Base-by-base conservation (phyloP, 2,888 invertebrate genomes). In the Neoascia interrupta region DNA sequence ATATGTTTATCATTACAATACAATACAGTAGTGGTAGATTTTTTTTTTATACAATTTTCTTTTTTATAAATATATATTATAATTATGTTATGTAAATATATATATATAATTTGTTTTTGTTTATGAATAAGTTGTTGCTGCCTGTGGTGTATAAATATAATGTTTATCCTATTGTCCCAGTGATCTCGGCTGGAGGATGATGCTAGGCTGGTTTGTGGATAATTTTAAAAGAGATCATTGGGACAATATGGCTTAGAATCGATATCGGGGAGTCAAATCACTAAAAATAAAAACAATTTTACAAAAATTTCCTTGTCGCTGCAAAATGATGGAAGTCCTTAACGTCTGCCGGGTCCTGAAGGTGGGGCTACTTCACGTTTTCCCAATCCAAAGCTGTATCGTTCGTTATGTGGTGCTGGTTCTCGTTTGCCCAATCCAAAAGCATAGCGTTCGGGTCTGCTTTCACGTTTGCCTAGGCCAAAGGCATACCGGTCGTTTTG, bases 401-500 rank as follows among this genome's bases (percentile, higher is more conserved):
- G 91, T 13, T 80, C 80, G 16, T 68, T 73, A 5, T 74, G 66
- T 28, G 37, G 23, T 58, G 66, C 49, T 18, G 15, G 26, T 21
- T 89, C 88, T 15, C 92, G 90, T 83, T 92, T 92, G 8, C 92
- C 93, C 4, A 93, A 88, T 0, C 92, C 93, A 83, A 93, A 92
- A 18, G 91, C 91, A 88, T 92, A 93, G 0, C 91, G 91, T n/a
- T 91, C 90, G 19, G 90, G 90, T 81, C 92, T 90, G 13, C 41
- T 61, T 86, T 91, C 89, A 81, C 92, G 88, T 82, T 91, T 91
- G 11, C 92, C 91, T 15, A 91, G 86, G 15, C 91, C 91, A 84
- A 91, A 90, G 86, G 91, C 90, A 87, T 92, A 91, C 82, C 84
- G 83, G 82, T 81, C 85, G 81, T 83, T 83, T n/a, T n/a, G n/a